These are phyloP conservation scores for Willisornis vidua DNA, from an alignment of 2,113 vertebrate genomes.

Conservation along the genomic window DNA sequence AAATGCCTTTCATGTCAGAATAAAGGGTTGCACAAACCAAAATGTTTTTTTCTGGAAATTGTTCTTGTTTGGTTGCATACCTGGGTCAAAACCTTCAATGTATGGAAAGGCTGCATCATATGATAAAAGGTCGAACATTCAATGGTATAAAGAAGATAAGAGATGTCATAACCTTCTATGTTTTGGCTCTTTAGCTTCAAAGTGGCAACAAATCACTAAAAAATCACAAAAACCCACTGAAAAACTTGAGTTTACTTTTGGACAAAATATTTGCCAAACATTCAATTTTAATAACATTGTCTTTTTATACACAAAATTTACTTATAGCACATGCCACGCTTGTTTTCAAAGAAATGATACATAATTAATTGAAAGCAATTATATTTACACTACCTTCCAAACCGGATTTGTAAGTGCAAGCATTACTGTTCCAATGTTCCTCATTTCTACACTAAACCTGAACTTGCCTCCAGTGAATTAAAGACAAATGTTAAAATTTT, in stretches of 20 bases:
- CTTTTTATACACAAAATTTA: not conserved
- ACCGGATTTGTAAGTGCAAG: not conserved
- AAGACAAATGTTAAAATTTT: not conserved
- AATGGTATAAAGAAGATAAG: not conserved
- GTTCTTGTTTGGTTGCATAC: not conserved
- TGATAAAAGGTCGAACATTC: not conserved
- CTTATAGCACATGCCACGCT: not conserved
- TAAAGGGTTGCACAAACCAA: slow-evolving; percentile 18
- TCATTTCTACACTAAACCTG: not conserved
- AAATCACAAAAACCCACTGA: not conserved
- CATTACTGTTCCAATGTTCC: not conserved
- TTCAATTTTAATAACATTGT: not conserved
- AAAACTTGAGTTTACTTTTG: not conserved
- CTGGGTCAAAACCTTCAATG: not conserved
- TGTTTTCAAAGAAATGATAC: not conserved
- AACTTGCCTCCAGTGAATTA: not conserved
- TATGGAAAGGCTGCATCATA: not conserved
- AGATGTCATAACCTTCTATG: not conserved
- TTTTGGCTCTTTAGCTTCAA: not conserved
- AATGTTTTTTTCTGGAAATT: not conserved
- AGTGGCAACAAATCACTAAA: not conserved
- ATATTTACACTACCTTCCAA: not conserved
- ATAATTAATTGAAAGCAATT: not conserved
- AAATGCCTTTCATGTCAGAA: slow-evolving; percentile 45
- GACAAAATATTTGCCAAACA: not conserved